Evolutionary conservation across 2,888 invertebrate genomes (phyloP), one percentile per base, ranked within the genome.

Genomic region (Nymphalis c-album): DNA sequence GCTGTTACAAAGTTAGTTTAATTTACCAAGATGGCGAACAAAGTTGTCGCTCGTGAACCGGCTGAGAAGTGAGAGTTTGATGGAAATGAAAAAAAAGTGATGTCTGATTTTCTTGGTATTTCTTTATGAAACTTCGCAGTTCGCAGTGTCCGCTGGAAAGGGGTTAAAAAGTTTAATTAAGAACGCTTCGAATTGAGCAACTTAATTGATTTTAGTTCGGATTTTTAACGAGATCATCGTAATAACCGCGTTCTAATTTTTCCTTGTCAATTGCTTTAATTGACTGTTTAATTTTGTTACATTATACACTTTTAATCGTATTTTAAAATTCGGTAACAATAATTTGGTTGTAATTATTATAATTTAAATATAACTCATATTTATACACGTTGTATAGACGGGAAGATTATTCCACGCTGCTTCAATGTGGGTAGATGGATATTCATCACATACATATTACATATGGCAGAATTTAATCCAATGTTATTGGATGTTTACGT

Each of bases 101-200:
- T 65, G 65, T 53, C 60, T 55, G 53, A 57, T 57, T 66, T 61
- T 60, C 64, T 51, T 57, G 40, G 46, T 20, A 51, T 51, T 50
- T 64, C 50, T 66, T 57, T 40, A 40, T 60, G 55, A 66, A 66
- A 66, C 47, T 66, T 66, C 55, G 8, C 45, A 31, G 64, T 64
- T 45, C 46, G 60, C 46, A 45, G 45, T 35, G 40, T 40, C 40
- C 40, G 40, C 40, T 18, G 51, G 45, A 51, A 65, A 60, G 40
- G 53, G 45, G 45, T 60, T 57, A 60, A 60, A 60, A 66, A 61
- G 55, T 60, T 66, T 66, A 66, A 66, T 66, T 66, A 66, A 60
- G 65, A 61, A 55, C 60, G 60, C 55, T 66, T 60, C 47, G 47
- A 66, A 55, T 60, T 13, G 22, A 51, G 61, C 51, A 60, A 55